Evolutionary conservation across 2,113 vertebrate genomes (phyloP).

Genomic region (Cepphus grylle): DNA sequence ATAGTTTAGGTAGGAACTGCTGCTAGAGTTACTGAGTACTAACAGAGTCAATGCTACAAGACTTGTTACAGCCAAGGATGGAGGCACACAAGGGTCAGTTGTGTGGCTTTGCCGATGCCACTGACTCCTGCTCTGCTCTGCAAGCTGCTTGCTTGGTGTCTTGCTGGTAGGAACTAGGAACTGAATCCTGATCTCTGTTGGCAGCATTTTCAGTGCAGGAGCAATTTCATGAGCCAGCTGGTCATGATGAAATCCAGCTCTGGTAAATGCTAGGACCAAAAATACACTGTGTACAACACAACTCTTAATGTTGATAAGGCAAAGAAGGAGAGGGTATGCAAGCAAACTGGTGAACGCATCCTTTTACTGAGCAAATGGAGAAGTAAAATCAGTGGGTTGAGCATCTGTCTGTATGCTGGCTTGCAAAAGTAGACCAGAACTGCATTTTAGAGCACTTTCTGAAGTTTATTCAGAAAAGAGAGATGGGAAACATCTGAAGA

Average conservation of each 20-base stretch:
- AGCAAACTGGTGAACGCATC: background rate
- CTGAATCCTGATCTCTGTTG: background rate
- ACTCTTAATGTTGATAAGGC: background rate
- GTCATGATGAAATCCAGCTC: background rate
- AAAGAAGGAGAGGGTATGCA: background rate
- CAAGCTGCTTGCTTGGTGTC: background rate
- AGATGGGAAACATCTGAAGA: slow-evolving; percentile 1
- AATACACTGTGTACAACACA: background rate
- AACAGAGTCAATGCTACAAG: background rate
- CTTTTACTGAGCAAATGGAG: background rate
- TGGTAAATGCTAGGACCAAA: background rate
- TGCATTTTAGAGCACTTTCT: background rate
- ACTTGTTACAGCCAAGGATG: background rate
- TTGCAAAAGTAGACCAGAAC: slow-evolving; percentile 7
- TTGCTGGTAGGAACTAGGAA: background rate
- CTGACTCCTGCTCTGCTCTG: background rate
- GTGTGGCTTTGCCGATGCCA: background rate
- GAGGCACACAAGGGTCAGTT: background rate
- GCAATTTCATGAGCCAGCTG: background rate
- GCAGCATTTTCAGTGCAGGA: background rate
- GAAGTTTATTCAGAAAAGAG: background rate
- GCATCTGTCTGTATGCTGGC: background rate
- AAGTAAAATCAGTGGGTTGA: background rate
- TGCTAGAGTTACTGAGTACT: background rate
- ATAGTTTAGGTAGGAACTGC: background rate